phyloP scores from a whole-genome alignment of 1,140 invertebrate species.

The Drosophila serrata region DNA sequence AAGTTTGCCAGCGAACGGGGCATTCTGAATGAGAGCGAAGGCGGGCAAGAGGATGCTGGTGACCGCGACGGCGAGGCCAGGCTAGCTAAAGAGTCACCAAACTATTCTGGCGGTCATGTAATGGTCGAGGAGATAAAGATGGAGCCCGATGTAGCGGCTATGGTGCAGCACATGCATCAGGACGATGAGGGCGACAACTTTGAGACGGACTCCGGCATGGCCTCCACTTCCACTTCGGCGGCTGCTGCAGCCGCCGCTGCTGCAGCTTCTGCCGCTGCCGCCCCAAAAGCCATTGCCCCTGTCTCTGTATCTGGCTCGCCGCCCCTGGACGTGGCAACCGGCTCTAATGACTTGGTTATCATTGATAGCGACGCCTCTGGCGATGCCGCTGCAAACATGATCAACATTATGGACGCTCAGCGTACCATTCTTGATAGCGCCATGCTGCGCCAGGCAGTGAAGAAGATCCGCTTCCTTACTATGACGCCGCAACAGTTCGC shows the following conservation, averaged over 20 bases:
- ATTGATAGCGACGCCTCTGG: conserved; percentile 76
- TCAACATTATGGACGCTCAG: conserved; percentile 75
- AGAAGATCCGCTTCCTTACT: conserved; percentile 91
- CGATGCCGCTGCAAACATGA: conserved; percentile 67
- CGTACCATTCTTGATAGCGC: conserved; percentile 70
- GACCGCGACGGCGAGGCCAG: conserved; percentile 21
- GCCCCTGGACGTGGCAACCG: conserved; percentile 22
- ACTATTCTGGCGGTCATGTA: conserved; percentile 26
- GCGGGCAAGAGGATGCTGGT: conserved; percentile 6
- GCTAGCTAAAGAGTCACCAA: conserved; percentile 5
- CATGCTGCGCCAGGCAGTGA: conserved; percentile 86
- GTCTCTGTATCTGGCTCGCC: conserved; percentile 5
- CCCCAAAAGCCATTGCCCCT: background rate
- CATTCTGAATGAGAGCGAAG: conserved; percentile 47
- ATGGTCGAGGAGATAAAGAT: conserved; percentile 79
- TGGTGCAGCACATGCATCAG: conserved; percentile 76
- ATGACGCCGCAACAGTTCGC: conserved; percentile 92
- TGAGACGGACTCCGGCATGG: conserved; percentile 22
- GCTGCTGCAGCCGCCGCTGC: conserved; percentile 7
- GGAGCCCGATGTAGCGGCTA: conserved; percentile 79
- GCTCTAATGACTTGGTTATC: conserved; percentile 67
- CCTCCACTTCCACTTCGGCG: conserved; percentile 27
- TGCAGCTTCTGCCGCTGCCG: background rate
- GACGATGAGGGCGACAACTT: conserved; percentile 65
- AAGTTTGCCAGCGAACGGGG: conserved; percentile 88